phyloP scores from a whole-genome alignment of 2,888 invertebrate species.

The Marronus borbonicus region DNA sequence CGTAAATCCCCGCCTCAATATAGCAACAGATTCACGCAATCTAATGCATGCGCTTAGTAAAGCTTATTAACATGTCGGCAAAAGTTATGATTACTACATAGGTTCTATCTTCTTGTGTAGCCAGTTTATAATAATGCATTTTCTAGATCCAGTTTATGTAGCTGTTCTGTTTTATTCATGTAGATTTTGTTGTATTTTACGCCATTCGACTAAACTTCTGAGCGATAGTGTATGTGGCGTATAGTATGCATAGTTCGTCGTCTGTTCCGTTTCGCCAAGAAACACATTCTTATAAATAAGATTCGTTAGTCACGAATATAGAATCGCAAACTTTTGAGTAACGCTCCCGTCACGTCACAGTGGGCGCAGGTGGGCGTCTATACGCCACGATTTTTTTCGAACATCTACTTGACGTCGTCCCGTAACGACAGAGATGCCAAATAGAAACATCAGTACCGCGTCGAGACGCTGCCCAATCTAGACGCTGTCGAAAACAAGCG shows the following conservation, averaged over 20 bases:
- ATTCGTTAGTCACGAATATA: conserved; percentile 43
- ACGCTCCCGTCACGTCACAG: conserved; percentile 43
- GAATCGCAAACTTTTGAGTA: conserved; percentile 49
- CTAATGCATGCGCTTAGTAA: too few relatives aligned
- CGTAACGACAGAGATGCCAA: conserved; percentile 47
- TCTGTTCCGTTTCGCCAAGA: conserved; percentile 12
- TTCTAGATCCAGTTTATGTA: not conserved
- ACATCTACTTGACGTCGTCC: conserved; percentile 44
- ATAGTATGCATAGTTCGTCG: not conserved
- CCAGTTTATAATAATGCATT: not conserved
- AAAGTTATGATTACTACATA: not conserved
- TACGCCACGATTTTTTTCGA: conserved; percentile 40
- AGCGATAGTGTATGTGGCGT: too few relatives aligned
- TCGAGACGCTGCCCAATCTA: conserved; percentile 46
- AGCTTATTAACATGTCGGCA: too few relatives aligned
- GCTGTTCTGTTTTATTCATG: not conserved
- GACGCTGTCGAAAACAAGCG: conserved; percentile 46
- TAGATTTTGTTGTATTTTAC: not conserved
- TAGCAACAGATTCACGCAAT: too few relatives aligned
- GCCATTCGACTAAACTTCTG: not conserved
- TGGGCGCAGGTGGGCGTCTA: conserved; percentile 40
- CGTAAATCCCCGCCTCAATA: too few relatives aligned
- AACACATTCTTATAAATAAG: conserved; percentile 44
- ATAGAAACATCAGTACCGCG: conserved; percentile 46
- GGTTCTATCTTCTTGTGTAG: not conserved